Percentiles rank a stretch among this genome's conserved stretches.
Evolutionary conservation across 1,140 invertebrate genomes (phyloP).

Genomic region (Caenorhabditis inopinata): DNA sequence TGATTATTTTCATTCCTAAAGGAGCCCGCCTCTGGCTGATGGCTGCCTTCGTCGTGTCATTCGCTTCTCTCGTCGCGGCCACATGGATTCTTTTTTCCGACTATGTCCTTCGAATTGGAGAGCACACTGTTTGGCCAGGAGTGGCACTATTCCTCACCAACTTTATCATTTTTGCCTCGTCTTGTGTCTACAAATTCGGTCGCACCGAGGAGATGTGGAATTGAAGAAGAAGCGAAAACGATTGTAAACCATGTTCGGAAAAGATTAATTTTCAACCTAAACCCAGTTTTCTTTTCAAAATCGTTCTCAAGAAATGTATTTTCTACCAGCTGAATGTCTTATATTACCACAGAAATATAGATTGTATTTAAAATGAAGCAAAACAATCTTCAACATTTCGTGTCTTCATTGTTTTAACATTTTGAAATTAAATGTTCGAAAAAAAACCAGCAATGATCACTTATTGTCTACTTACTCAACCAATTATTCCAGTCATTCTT

Average conservation of each 20-base stretch:
- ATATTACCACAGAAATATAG: no score
- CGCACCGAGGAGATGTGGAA: constrained; percentile 78
- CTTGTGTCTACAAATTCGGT: constrained; percentile 89
- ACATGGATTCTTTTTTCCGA: constrained; percentile 87
- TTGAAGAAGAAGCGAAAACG: not conserved
- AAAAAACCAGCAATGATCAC: no score
- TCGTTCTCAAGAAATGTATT: no score
- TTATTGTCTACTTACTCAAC: not conserved
- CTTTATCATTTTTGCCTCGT: constrained; percentile 85
- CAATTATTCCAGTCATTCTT: not conserved
- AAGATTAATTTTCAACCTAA: no score
- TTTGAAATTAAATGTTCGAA: no score
- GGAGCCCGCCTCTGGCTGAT: constrained; percentile 93
- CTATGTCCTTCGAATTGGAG: constrained; percentile 57
- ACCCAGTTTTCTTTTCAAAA: no score
- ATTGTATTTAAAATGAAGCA: no score
- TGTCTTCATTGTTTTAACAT: no score
- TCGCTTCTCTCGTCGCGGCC: constrained; percentile 88
- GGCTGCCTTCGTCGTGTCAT: constrained; percentile 90
- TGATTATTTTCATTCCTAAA: no score
- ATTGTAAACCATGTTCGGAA: no score
- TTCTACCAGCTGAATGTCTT: no score
- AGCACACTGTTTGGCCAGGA: constrained; percentile 68
- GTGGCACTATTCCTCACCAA: constrained; percentile 91
- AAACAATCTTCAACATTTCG: no score